These are phyloP conservation scores for Macropis europaea DNA, from an alignment of 2,888 invertebrate genomes.

Conservation along the genomic window DNA sequence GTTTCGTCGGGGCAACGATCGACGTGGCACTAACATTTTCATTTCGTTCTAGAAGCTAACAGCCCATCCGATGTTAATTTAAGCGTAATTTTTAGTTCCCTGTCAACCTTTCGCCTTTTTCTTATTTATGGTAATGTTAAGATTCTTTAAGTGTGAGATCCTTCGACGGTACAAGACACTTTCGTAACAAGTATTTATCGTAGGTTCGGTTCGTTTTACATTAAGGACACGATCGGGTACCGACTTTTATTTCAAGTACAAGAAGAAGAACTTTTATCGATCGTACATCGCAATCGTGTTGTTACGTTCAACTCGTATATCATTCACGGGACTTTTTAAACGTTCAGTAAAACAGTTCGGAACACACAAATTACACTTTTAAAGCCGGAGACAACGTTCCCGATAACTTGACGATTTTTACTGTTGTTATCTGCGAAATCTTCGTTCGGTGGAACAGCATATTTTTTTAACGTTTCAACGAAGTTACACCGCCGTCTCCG, in stretches of 20 bases:
- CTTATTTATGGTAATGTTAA: slow-evolving; percentile 35
- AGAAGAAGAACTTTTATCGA: not conserved
- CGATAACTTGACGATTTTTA: slow-evolving; percentile 38
- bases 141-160: not conserved
- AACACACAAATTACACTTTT: slow-evolving; percentile 22
- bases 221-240: not conserved
- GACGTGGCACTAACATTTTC: slow-evolving; percentile 44
- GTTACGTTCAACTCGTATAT: not conserved
- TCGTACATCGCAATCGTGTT: no score
- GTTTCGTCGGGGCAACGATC: slow-evolving; percentile 69
- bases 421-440: slow-evolving; percentile 39
- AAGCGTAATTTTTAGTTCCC: not conserved
- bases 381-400: slow-evolving; percentile 15
- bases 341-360: slow-evolving; percentile 17
- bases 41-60: slow-evolving; percentile 20
- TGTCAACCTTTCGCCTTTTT: not conserved
- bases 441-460: slow-evolving; percentile 39
- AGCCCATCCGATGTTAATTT: slow-evolving; percentile 6
- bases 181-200: not conserved
- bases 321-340: slow-evolving; percentile 28
- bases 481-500: slow-evolving; percentile 2
- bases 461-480: slow-evolving; percentile 41
- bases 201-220: not conserved
- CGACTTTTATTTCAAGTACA: slow-evolving; percentile 3
- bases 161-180: not conserved